Evolutionary conservation across 2,797 vertebrate species (phyloP), one percentile per base, ranked within the genome.

Genomic region (Micropoecilia bifurca): DNA sequence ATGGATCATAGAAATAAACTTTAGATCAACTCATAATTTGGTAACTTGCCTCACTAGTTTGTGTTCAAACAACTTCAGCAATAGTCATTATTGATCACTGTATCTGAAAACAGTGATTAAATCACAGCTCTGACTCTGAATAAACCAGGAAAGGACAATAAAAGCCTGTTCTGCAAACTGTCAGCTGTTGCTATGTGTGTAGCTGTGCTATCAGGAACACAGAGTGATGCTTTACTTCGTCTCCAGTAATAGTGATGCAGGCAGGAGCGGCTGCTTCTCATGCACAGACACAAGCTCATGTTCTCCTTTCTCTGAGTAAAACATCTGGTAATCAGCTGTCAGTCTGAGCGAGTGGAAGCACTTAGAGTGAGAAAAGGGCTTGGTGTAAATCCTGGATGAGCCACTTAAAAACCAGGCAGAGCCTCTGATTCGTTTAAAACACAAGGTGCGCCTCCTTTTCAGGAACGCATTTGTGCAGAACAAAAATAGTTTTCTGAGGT

Each of bases 241-340:
- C 47, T 81, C 80, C 80, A 86, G 75, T 91, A 90, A 79, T 86
- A 88, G 20, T 0, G 13, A 3, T 47, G 63, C 63, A 74, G 80
- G 77, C 7, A 1, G 28, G 43, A 43, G 6, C 2, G 46, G 77
- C 78, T 25, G 1, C 59, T n/a, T 14, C 7, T 50, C 69, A 63
- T n/a, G 9, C 63, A 20, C 41, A 78, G 61, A 55, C 59, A 53
- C 59, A 3, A 20, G 74, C 74, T 77, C 47, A 72, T 45, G 63
- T 68, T 68, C 63, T 41, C 76, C 61, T 83, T 76, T 76, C 41
- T 45, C 78, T 18, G 30, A 68, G 72, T 78, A 45, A 74, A 72
- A 73, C 80, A 82, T 43, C 87, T 82, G 33, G 63, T 68, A 68
- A 68, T 68, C 63, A 68, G 63, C 63, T 68, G 86, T 84, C 91